Base-by-base conservation (phyloP, 2,888 invertebrate genomes). In the Oligia strigilis region DNA sequence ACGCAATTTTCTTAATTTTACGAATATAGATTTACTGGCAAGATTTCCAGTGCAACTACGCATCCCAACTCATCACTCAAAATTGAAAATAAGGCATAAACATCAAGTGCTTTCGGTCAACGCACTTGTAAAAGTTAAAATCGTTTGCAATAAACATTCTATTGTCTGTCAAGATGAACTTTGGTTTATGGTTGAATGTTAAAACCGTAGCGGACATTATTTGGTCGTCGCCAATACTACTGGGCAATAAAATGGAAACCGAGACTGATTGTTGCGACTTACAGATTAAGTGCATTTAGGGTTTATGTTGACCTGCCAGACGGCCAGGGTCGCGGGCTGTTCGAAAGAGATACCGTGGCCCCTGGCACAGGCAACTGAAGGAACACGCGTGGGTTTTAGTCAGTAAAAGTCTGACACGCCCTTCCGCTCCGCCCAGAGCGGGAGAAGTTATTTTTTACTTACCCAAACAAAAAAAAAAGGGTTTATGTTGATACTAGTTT, bases 151-250 rank as follows among this genome's bases (percentile, higher is more conserved):
- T 93, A 92, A 92, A 93, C 89, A 90, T 91, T 91, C 88, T 89
- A 92, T 92, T 91, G 92, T 90, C 91, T 91, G 90, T 91, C 91
- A 92, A 92, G 92, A 91, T 91, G 90, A 92, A 92, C 89, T 92
- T 90, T 89, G 89, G 82, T 93, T 94, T 93, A 93, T 90, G 81
- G 83, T 82, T 78, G 73, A 70, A 79, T 82, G 81, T 89, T 90
- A 90, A 89, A 90, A 89, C 82, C 67, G 81, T 80, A 74, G 74
- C 80, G 75, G 80, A 72, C 82, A 83, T 89, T 86, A 90, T 82
- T 87, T 84, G 85, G 87, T 86, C 77, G 84, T 90, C 75, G 76
- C 84, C 81, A 82, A 85, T 86, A 84, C 78, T 84, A 77, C 78
- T 55, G 66, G 5, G 80, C 11, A 77, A 85, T 89, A 89, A 90